These are phyloP conservation scores for Salarias fasciatus DNA, from an alignment of 2,797 vertebrate species.

Conservation along the genomic window DNA sequence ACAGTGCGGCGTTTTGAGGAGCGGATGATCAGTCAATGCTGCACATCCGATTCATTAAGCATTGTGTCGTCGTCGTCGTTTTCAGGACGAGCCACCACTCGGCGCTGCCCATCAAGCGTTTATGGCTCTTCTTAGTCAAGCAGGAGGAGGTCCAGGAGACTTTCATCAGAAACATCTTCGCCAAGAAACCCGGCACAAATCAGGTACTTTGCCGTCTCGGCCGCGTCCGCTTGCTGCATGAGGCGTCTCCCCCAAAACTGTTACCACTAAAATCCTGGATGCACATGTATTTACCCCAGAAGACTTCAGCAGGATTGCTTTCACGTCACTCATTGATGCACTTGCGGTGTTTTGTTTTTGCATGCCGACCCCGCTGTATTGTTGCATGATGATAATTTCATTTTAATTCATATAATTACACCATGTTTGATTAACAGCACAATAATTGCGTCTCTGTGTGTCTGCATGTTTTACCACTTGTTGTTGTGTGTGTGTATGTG, in stretches of 20 bases:
- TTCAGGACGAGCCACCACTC: conserved; percentile 88
- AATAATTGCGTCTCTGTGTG: conserved; percentile 65
- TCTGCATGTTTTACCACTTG: conserved; percentile 75
- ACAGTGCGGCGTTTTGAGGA: too few species aligned
- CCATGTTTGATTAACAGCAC: conserved; percentile 64
- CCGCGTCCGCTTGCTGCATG: conserved; percentile 44
- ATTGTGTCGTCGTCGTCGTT: conserved; percentile 5
- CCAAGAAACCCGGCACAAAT: conserved; percentile 87
- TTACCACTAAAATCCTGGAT: conserved; percentile 23
- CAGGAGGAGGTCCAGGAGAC: conserved; percentile 97
- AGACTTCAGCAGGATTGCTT: conserved; percentile 41
- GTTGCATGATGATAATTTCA: conserved; percentile 51
- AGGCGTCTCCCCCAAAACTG: conserved; percentile 8
- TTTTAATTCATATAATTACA: conserved; percentile 58
- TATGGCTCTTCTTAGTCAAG: conserved; percentile 97
- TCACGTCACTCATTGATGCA: conserved; percentile 23
- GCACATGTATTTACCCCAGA: conserved; percentile 30
- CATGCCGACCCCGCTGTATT: conserved; percentile 43
- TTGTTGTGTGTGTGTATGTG: conserved; percentile 71
- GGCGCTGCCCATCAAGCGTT: conserved; percentile 90
- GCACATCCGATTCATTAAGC: background rate
- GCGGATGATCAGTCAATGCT: background rate
- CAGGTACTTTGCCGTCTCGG: conserved; percentile 81
- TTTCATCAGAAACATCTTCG: conserved; percentile 97
- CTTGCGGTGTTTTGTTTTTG: conserved; percentile 30